A percentile compares a stretch with the other conserved stretches of the same genome.
Conservation (phyloP, 2,797 vertebrate genomes). For the Danio albolineatus region DNA sequence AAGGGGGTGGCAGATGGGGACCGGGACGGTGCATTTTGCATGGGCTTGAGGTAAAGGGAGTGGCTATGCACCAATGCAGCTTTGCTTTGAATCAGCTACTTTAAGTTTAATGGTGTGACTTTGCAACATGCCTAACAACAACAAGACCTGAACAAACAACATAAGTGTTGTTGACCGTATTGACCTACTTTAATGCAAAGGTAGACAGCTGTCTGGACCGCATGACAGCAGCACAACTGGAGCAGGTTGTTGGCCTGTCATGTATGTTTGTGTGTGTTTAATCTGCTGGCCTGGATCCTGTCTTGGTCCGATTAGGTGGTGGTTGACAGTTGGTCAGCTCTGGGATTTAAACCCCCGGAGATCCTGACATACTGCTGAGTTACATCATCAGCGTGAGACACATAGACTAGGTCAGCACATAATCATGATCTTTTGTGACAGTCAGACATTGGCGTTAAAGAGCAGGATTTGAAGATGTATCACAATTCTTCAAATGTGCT, state of each 20-base stretch:
- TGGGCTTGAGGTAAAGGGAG: slow-evolving; percentile 46
- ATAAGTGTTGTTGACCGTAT: neutral
- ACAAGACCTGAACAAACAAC: neutral
- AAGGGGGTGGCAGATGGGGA: slow-evolving; percentile 4
- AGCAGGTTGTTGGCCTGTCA: slow-evolving; percentile 34
- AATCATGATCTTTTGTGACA: neutral
- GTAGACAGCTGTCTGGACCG: slow-evolving; percentile 14
- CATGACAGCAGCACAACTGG: neutral
- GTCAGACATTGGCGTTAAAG: neutral
- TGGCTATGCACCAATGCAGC: slow-evolving; percentile 50
- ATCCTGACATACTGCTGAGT: slow-evolving; percentile 34
- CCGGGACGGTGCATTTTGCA: slow-evolving; percentile 33
- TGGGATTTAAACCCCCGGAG: slow-evolving; percentile 49
- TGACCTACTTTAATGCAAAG: slow-evolving; percentile 22
- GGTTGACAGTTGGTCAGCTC: slow-evolving; percentile 44
- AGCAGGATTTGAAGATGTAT: neutral
- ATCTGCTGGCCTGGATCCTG: slow-evolving; percentile 48
- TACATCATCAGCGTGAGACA: slow-evolving; percentile 45
- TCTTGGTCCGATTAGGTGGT: slow-evolving; percentile 46
- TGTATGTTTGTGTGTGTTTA: slow-evolving; percentile 38
- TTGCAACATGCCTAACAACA: neutral
- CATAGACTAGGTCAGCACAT: slow-evolving; percentile 24
- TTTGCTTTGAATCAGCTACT: slow-evolving; percentile 36
- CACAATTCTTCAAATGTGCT: neutral
- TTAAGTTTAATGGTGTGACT: slow-evolving; percentile 13